These are phyloP conservation scores for Eupeodes latifasciatus DNA, from an alignment of 2,888 invertebrate species.

Conservation along the genomic window DNA sequence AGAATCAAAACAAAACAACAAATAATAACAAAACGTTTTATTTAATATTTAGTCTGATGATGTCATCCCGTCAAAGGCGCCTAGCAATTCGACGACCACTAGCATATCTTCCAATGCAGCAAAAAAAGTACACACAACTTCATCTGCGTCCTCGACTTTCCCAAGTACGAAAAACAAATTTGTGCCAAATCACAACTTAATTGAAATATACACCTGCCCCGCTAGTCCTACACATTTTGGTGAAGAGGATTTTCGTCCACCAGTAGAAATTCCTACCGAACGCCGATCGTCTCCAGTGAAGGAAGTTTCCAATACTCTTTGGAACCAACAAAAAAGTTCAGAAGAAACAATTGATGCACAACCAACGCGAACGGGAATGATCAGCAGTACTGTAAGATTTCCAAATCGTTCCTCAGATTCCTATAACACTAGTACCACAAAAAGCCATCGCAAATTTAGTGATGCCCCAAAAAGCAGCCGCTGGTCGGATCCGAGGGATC, in stretches of 20 bases:
- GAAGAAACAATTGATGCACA: background rate
- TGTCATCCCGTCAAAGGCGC: conserved; percentile 39
- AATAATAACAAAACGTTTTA: background rate
- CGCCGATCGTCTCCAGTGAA: conserved; percentile 76
- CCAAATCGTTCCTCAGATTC: conserved; percentile 21
- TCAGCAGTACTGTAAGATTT: background rate
- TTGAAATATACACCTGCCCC: conserved; percentile 75
- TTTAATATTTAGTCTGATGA: conserved; percentile 62
- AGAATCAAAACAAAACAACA: background rate
- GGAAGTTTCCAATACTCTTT: background rate
- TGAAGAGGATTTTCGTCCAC: conserved; percentile 59
- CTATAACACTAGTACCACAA: background rate
- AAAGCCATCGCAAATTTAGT: conserved; percentile 9
- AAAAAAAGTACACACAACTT: conserved; percentile 34
- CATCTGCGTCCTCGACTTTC: background rate
- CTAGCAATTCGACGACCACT: conserved; percentile 4
- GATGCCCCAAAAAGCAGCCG: conserved; percentile 6
- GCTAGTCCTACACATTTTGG: conserved; percentile 78
- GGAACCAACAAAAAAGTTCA: conserved; percentile 21
- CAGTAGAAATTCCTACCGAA: conserved; percentile 79
- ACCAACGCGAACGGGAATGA: background rate
- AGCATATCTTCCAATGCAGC: conserved; percentile 44
- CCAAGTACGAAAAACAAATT: conserved; percentile 35
- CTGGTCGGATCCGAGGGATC: conserved; percentile 42
- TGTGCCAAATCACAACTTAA: conserved; percentile 48